Base-by-base conservation (phyloP, 1,140 invertebrate species). In the Nymphalis io region DNA sequence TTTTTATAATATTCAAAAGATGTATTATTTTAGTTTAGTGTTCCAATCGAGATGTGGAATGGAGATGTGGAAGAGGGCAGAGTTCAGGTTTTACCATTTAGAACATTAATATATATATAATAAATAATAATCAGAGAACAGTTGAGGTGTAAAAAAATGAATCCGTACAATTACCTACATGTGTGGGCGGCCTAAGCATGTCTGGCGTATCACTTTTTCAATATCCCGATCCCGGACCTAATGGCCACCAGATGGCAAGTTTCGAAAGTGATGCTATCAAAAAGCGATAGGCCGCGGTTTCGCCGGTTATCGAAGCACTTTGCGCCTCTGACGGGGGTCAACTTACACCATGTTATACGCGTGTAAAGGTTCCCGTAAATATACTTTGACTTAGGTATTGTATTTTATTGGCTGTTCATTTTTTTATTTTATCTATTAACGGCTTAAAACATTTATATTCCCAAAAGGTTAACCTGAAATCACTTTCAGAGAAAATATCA, bases 261-360 rank as follows among this genome's bases (percentile, higher is more conserved):
- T 90, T 76, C 81, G 80, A 76, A 91, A 91, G 88, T 90, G 89
- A 88, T 87, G 89, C 89, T 88, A 91, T 91, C 89, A 91, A 91
- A 91, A 89, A 90, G 85, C 87, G 84, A 89, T 91, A 89, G 88
- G 85, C 84, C 75, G 85, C 79, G 85, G 84, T 82, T 86, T 83
- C 81, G 75, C 75, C 84, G 80, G 89, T 91, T 91, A 89, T 88
- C 89, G 85, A 76, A 82, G 78, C 85, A 91, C 89, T 91, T 91
- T 91, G 76, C 88, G 84, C 78, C 57, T 78, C 82, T 88, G 85
- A 88, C 83, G 81, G 82, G 85, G 85, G 84, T 89, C 83, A 84
- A 83, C 81, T 87, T 87, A 87, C 81, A 75, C 73, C 79, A 65
- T 68, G 63, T 69, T 68, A 13, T 55, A 65, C 62, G 60, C 39